A percentile compares a stretch with the other conserved stretches of the same genome.
Conservation (phyloP, 2,113 vertebrate species). For the Nycticebus coucang region DNA sequence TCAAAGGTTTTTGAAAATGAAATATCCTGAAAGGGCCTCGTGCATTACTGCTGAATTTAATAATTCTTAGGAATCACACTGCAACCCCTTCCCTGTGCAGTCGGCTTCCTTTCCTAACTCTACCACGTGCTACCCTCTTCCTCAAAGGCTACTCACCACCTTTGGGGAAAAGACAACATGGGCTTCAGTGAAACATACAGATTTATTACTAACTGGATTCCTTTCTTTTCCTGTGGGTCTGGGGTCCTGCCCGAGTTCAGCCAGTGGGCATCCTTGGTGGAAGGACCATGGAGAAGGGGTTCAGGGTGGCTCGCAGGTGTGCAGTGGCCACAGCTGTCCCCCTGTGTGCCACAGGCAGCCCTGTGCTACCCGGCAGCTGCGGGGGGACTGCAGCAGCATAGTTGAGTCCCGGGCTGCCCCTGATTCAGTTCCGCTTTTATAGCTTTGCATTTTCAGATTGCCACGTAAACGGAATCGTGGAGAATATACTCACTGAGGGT, state of each 20-base stretch:
- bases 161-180: neutral
- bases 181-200: neutral
- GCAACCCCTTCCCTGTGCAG: neutral
- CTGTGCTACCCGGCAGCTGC: neutral
- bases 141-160: neutral
- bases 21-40: neutral
- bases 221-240: neutral
- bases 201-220: neutral
- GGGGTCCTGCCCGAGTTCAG: neutral
- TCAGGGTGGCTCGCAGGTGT: rapidly evolving
- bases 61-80: neutral
- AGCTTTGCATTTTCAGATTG: neutral
- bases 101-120: neutral
- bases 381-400: rapidly evolving
- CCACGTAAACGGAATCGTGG: neutral
- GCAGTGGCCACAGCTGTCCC: rapidly evolving
- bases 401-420: neutral
- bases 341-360: rapidly evolving
- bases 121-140: neutral
- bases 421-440: rapidly evolving
- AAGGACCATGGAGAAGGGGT: too few species aligned
- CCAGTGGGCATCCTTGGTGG: neutral
- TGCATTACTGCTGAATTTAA: neutral
- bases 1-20: conserved; percentile 34
- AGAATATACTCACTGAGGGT: rapidly evolving